Base-by-base conservation (phyloP, 2,113 vertebrate species). In the Menura novaehollandiae region DNA sequence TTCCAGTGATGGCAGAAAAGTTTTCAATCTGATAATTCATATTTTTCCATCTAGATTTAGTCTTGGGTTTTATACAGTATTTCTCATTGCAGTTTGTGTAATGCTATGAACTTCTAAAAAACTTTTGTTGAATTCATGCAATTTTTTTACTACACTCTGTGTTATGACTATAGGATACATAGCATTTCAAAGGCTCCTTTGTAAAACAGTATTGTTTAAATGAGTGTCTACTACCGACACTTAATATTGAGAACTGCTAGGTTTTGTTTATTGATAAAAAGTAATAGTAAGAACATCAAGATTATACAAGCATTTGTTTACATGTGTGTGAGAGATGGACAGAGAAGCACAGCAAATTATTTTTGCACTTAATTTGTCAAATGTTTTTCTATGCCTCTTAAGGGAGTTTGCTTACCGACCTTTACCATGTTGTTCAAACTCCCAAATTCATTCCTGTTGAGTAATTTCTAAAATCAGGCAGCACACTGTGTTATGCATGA, bases 391-490 rank as follows among this genome's bases (percentile, higher is more conserved):
- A 19, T 91, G 85, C 88, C 90, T 95, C 92, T 95, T 93, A 93
- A 94, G 88, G 93, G 88, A 94, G 72, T 91, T 91, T 90, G 75
- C 93, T 95, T 91, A 94, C 63, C 60, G 43, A 96, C 95, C 85
- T 93, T 84, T 88, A 91, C 68, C 56, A 88, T 88, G 79, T 88
- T 93, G 72, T 74, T 94, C 95, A 91, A 86, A 67, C 79, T 95
- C 79, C 81, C 80, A 89, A 88, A 95, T 94, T 96, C 93, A 95
- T 95, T 95, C 85, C 88, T 63, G 88, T 93, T 94, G 93, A 93
- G 95, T 96, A 96, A 94, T 95, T 96, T 76, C 94, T 96, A 91
- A 97, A 97, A 94, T 80, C 75, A 88, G 95, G 90, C 93, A 89
- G 76, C 91, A 81, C 92, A 55, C 85, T 92, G 72, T 80, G 77